phyloP scores from a whole-genome alignment of 2,113 vertebrate species.

The Buteo buteo region DNA sequence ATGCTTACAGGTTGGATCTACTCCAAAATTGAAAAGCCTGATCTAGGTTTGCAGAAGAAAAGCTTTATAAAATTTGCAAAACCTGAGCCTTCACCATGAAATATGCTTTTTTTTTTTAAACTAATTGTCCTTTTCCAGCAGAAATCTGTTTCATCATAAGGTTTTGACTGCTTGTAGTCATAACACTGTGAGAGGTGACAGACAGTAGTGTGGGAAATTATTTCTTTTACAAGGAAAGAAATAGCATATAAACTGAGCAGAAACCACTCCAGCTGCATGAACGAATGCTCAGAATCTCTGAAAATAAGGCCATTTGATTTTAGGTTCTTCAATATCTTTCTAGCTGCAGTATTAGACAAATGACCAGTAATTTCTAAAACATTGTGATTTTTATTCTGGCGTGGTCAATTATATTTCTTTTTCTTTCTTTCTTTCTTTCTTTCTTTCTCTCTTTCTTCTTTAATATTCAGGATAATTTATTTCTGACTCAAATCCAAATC shows the following conservation, averaged over 20 bases:
- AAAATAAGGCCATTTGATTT: not conserved
- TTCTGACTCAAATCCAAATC: not conserved
- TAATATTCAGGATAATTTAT: not conserved
- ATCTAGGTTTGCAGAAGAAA: not conserved
- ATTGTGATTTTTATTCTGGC: not conserved
- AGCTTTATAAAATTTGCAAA: constrained; percentile 2
- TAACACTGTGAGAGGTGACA: not conserved
- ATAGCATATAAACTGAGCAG: not conserved
- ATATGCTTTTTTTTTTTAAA: not conserved
- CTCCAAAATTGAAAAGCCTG: not conserved
- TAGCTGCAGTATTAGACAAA: not conserved
- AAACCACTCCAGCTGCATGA: not conserved
- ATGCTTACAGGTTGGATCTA: not conserved
- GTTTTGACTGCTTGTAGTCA: constrained; percentile 5
- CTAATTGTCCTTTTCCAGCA: not conserved
- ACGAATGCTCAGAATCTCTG: not conserved
- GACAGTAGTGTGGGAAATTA: not conserved
- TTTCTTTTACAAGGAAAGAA: not conserved
- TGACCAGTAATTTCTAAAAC: not conserved
- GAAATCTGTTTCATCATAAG: not conserved
- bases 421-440: not conserved
- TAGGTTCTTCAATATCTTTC: not conserved
- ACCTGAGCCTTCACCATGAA: not conserved
- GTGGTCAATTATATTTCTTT: not conserved
- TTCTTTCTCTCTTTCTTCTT: not conserved